Base-by-base conservation (phyloP, 2,888 invertebrate species). In the Colletes collaris region DNA sequence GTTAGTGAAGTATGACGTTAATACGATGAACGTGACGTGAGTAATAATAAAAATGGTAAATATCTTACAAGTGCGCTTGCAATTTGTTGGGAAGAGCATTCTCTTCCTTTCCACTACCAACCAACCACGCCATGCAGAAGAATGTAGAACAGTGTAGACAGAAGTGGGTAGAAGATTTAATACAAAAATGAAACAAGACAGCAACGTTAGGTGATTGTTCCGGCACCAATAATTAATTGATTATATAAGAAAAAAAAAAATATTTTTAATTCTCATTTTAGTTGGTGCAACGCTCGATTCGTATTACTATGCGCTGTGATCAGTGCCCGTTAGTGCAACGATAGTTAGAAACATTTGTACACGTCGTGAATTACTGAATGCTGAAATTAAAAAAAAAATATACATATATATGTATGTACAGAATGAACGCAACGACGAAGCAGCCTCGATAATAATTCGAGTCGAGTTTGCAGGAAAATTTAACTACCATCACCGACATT, bases 1-100 rank as follows among this genome's bases (percentile, higher is more conserved):
- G 67, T 77, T 73, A 73, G 74, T 78, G 75, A 75, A 66, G 8
- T 65, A 80, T 49, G 37, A 74, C n/a, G 80, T 86, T 82, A 86
- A 78, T 62, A 64, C 59, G 66, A 83, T 70, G 76, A 76, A 72
- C 40, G 76, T 74, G 66, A 83, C 35, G 76, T 85, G 85, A 84
- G 71, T 89, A 90, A 90, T 90, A 90, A 89, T 90, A 90, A 90
- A 92, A 92, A 90, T 92, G 88, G 89, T 92, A 92, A 92, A 93
- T 93, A 93, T 94, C 95, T 95, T 95, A 95, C 95, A 95, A 94
- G 94, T 95, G 94, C 94, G 94, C 94, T 94, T 94, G 94, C 93
- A 95, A 94, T 95, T 95, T 95, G 94, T 94, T 94, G 94, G 94
- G 94, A 94, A 95, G 95, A 94, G 94, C 95, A 95, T 94, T 95